Evolutionary conservation across 2,888 invertebrate genomes (phyloP), one percentile per base, ranked within the genome.

Genomic region (Limnephilus marmoratus): DNA sequence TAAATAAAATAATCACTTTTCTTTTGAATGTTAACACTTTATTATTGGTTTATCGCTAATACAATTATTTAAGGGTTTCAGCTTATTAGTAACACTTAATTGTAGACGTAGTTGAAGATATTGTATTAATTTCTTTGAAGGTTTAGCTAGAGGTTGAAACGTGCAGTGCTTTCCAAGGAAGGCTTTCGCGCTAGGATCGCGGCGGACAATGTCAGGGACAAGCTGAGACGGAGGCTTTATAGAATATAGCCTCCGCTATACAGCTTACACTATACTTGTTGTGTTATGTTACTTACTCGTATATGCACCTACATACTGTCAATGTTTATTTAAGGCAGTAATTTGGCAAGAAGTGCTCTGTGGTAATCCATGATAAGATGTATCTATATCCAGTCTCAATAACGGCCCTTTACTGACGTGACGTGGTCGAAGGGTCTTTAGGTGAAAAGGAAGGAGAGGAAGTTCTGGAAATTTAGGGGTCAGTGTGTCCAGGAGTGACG

Each of bases 201-300:
- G 18, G 34, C 34, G 83, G 31, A 83, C 83, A 83, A 37, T 83
- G 83, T 83, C 83, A 83, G 83, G 83, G 83, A 29, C 83, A 29
- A 31, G 15, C 24, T 31, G 83, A 15, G 34, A 24, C 83, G 83
- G 18, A 83, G 83, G 83, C 83, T 83, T 83, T 83, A 83, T 83
- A 82, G 13, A 29, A 5, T n/a, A 15, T 3, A 82, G 1, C 13
- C 82, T 49, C 15, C 4, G 49, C 45, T 45, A 15, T 49, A 49
- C 15, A 49, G 49, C 15, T 49, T 49, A 45, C 2, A 45, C 12
- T 45, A 49, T 13, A 68, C 53, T 68, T 24, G 53, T 68, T 5
- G 3, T 68, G 53, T 68, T 24, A 68, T 24, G 13, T 49, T 41
- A 41, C 41, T 41, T 41, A n/a, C n/a, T n/a, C n/a, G n/a, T n/a